Conservation (phyloP, 2,113 vertebrate genomes). For the Podocnemis expansa region DNA sequence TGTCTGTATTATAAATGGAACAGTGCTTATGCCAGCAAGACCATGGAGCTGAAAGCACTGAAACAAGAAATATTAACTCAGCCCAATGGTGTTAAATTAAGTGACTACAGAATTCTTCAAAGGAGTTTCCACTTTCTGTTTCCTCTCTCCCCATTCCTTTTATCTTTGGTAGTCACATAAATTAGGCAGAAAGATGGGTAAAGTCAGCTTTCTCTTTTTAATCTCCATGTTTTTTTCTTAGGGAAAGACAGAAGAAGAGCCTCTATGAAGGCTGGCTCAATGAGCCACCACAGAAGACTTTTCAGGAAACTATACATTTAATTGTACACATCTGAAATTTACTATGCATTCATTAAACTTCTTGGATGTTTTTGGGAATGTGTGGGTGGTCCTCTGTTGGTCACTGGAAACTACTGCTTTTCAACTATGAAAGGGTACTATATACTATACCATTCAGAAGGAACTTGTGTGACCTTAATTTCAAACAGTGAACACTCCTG, state of each 20-base stretch:
- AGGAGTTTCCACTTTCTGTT: not conserved
- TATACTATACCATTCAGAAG: not conserved
- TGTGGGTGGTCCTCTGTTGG: not conserved
- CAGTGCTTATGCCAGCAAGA: not conserved
- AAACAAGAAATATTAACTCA: constrained; percentile 6
- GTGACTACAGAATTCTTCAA: not conserved
- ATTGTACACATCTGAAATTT: not conserved
- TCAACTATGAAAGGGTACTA: not conserved
- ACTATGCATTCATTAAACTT: constrained; percentile 2
- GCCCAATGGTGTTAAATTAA: not conserved
- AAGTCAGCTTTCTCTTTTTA: not conserved
- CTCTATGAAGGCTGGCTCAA: not conserved
- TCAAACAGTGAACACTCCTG: not conserved
- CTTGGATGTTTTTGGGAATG: not conserved
- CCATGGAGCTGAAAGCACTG: not conserved
- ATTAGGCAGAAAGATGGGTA: not conserved
- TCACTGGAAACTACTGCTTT: not conserved
- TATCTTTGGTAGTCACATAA: not conserved
- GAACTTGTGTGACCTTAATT: not conserved
- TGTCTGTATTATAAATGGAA: not conserved
- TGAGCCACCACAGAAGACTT: not conserved
- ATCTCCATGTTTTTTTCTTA: not conserved
- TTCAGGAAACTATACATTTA: not conserved
- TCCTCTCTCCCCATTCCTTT: not conserved
- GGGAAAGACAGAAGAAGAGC: not conserved